phyloP scores from a whole-genome alignment of 2,888 invertebrate species.

The Geophilus truncorum region DNA sequence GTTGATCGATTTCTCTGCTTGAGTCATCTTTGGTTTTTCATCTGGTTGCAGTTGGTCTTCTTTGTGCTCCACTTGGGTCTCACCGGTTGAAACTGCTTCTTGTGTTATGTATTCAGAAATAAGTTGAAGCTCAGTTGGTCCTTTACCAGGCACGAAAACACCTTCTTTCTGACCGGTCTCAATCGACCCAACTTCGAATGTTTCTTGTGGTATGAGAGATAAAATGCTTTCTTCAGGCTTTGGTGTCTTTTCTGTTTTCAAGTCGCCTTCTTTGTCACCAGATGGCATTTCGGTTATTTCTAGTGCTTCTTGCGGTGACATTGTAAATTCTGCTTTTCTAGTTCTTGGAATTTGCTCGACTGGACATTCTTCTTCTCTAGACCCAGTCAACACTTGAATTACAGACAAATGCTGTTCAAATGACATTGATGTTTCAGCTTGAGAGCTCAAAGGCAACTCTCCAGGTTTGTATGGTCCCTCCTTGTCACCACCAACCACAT shows the following conservation, averaged over 20 bases:
- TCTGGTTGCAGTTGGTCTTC: slow-evolving; percentile 27
- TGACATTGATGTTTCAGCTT: neutral
- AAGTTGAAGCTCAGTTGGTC: slow-evolving; percentile 8
- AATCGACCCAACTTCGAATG: slow-evolving; percentile 37
- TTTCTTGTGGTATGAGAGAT: slow-evolving; percentile 36
- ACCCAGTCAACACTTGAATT: neutral
- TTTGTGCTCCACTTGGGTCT: slow-evolving; percentile 23
- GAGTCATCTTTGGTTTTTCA: slow-evolving; percentile 20
- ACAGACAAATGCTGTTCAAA: slow-evolving; percentile 22
- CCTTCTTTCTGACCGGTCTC: slow-evolving; percentile 38
- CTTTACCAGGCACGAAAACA: slow-evolving; percentile 33
- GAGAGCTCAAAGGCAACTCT: slow-evolving; percentile 30
- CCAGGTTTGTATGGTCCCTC: slow-evolving; percentile 37
- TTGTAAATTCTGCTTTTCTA: neutral
- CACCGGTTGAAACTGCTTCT: neutral
- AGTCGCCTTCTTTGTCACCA: slow-evolving; percentile 25
- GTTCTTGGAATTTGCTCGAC: neutral
- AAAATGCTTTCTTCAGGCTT: slow-evolving; percentile 25
- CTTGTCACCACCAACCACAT: slow-evolving; percentile 34
- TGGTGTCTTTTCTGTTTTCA: neutral
- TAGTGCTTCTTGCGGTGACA: slow-evolving; percentile 22
- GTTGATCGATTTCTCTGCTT: slow-evolving; percentile 31
- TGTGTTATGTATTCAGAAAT: neutral
- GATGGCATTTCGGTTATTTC: slow-evolving; percentile 31
- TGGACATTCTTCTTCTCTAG: slow-evolving; percentile 13